Conservation (phyloP, 2,888 invertebrate species). For the Allolobophora icterica region DNA sequence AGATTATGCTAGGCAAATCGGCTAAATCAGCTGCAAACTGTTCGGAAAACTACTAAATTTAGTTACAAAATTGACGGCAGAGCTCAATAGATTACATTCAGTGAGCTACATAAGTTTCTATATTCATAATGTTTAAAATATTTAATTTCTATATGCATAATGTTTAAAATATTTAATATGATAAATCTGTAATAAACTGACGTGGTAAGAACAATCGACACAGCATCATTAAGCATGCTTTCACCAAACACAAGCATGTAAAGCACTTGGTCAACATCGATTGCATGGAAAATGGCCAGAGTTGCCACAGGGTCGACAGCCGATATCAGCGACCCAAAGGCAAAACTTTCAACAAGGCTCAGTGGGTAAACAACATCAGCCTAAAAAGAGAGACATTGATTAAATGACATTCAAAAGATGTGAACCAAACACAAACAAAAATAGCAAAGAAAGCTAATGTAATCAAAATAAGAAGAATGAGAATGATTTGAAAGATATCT, state of each 20-base stretch:
- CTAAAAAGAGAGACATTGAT: slow-evolving; percentile 56
- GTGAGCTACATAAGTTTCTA: not conserved
- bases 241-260: slow-evolving; percentile 99
- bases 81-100: not conserved
- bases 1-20: not conserved
- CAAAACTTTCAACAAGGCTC: slow-evolving; percentile 95
- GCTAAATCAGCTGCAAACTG: not conserved
- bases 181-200: slow-evolving; percentile 49
- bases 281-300: slow-evolving; percentile 95
- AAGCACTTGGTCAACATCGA: slow-evolving; percentile 93
- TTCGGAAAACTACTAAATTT: not conserved
- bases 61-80: not conserved
- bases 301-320: slow-evolving; percentile 99
- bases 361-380: slow-evolving; percentile 80
- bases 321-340: slow-evolving; percentile 87
- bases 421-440: not conserved
- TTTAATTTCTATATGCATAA: too few relatives aligned
- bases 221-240: slow-evolving; percentile 95
- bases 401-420: not conserved
- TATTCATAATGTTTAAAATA: too few relatives aligned
- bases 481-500: not conserved
- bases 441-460: not conserved
- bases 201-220: slow-evolving; percentile 95
- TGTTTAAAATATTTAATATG: too few relatives aligned
- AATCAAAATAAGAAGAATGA: not conserved